Evolutionary conservation across 2,797 vertebrate species (phyloP), one percentile per base, ranked within the genome.

Genomic region (Tangara arthus): DNA sequence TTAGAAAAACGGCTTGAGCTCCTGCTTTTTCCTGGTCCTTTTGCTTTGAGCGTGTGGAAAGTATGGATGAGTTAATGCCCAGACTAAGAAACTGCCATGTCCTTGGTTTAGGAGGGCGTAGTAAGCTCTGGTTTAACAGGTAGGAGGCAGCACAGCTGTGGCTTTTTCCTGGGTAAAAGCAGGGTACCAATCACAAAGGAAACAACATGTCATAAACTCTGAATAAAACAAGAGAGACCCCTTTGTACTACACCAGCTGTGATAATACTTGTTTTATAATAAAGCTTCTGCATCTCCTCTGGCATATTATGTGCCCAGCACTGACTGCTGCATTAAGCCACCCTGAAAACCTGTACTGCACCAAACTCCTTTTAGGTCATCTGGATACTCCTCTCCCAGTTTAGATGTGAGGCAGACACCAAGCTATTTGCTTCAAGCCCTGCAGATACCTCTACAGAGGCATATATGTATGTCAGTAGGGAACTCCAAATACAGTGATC

Each of bases 401-500:
- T 65, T 28, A 55, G 23, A 32, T 28, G 34, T 46, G 14, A 73
- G n/a, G 9, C 24, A 65, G 28, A 57, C n/a, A 75, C 9, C 41
- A 23, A 47, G 11, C 6, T 63, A 9, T 28, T 86, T 70, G 34
- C 41, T 80, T 77, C 44, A 63, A 77, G 73, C 28, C 16, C 26
- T 27, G 6, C 27, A 88, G 57, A 15, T 32, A 22, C 15, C 21
- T 63, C 27, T 12, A 14, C 23, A 70, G 34, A 70, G 8, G 2
- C 6, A n/a, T 16, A 27, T 3, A 10, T 2, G 1, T 50, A 37
- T 10, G 6, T 37, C 12, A 17, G 11, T 60, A 35, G 15, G 47
- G 32, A 77, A 24, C 21, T 59, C 35, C 0, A 0, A 59, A 73
- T 59, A 32, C 10, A 61, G 8, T 42, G 5, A 39, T 6, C 24